Evolutionary conservation across 2,797 vertebrate species (phyloP), one percentile per base, ranked within the genome.

Genomic region (Platalea minor): DNA sequence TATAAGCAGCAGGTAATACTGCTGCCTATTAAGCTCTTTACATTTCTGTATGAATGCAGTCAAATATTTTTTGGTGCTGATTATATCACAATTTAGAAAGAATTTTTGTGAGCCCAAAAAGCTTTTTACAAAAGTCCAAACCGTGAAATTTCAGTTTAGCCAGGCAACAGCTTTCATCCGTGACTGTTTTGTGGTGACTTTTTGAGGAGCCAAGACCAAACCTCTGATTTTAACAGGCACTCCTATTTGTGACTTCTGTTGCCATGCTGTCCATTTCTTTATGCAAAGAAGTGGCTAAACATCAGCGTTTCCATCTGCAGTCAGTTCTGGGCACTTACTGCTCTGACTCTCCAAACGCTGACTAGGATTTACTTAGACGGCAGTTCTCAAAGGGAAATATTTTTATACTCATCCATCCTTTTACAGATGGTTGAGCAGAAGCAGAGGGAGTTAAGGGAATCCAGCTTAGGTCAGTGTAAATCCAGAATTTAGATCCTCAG

Each of bases 341-440:
- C 53, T 57, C 61, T 0, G 0, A 50, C 54, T 48, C 81, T 92
- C 50, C 61, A 84, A 92, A 68, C 2, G 2, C 68, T 59, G 57
- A 80, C 41, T 54, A 84, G 60, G 61, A 80, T 93, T 95, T 92
- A 93, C 69, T 85, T 88, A 85, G 75, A 84, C 12, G 8, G 31
- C 0, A 0, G 16, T 74, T 89, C 87, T 92, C 59, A 45, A 41
- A 81, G 78, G 78, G 35, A 85, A 80, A 63, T 79, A 56, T 45
- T 78, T 88, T 78, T 91, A 73, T 72, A 68, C 29, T 13, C 43
- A 56, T 88, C 43, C 61, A 75, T 92, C 39, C 60, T 83, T 95
- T 94, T 91, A 92, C 92, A 96, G 91, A 85, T 95, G 85, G 89
- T 78, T 89, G 83, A 92, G 68, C 78, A 89, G 87, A 94, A 95